Base-by-base conservation (phyloP, 2,113 vertebrate genomes). In the Daubentonia madagascariensis region DNA sequence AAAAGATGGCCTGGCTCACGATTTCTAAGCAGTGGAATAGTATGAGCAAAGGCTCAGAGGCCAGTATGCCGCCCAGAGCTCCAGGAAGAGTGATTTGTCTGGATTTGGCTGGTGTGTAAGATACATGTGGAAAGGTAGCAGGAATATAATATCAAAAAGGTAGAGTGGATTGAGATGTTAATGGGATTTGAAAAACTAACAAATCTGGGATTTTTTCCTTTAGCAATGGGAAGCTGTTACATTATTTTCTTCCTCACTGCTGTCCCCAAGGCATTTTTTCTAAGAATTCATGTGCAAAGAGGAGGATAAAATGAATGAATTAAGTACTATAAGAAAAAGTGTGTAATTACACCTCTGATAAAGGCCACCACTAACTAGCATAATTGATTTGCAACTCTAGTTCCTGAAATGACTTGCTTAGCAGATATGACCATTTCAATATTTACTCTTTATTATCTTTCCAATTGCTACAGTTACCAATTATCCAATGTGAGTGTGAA, bases 361-460 rank as follows among this genome's bases (percentile, higher is more conserved):
- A 79, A 95, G 20, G 45, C 48, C 65, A 91, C 25, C 43, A 23
- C 13, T 80, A 50, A 65, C 37, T 87, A 13, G 25, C 37, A 90
- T 30, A 79, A 89, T 22, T 86, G 35, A 95, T 70, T 73, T 48
- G 68, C 37, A 84, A 70, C 68, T 94, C 37, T 12, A 28, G 43
- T 52, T 84, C 75, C 84, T 89, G 57, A 96, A 94, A 88, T 52
- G 76, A 89, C 43, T 93, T 68, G 14, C 67, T 97, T 92, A 85
- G 37, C 54, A 90, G 30, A 84, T 70, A 92, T 23, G 89, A 20
- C 35, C 43, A 83, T 52, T 91, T 91, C 35, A 0, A 1, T 48
- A 54, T 93, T 96, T 83, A 85, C 50, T 40, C 59, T 94, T 81
- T 94, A 72, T 76, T 95, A 78, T 88, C 13, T 50, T 96, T 91